Base-by-base conservation (phyloP, 2,888 invertebrate genomes). In the Pachydiplax longipennis region DNA sequence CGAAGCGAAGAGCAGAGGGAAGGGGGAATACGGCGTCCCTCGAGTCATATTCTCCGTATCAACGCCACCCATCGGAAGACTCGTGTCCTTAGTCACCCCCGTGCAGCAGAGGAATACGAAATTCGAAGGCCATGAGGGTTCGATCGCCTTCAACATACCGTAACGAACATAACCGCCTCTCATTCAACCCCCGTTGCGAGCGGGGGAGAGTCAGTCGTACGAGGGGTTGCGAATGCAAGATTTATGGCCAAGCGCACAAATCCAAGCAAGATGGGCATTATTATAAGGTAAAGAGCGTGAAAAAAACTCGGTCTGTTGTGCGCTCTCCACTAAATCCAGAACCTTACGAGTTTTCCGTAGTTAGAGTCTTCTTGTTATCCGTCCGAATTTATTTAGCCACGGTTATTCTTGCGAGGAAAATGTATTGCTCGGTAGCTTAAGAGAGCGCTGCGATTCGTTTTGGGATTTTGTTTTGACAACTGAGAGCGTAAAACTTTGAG, bases 171-270 rank as follows among this genome's bases (percentile, higher is more conserved):
- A 65, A 65, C 65, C 22, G 22, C 65, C 65, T 22, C 65, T 22
- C 5, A 8, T 25, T 22, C 65, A 5, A 18, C 61, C 61, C 61
- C 58, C 37, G 37, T 37, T 37, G 37, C 37, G 5, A 5, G 37
- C 37, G 44, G 44, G 44, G 44, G 44, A 44, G 44, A 44, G 44
- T 37, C 37, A 44, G 44, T 37, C 37, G 37, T 5, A 40, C 48
- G 10, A 25, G 44, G n/a, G 82, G 48, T 48, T 35, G 82, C n/a
- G 48, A 10, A 61, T 61, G 73, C 25, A 31, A 58, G 83, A 83
- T 83, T 83, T 83, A 83, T 83, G 58, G 53, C 48, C 48, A 18
- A 58, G 10, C 83, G 58, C 83, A 58, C 83, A 83, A 83, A 83
- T 83, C 83, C 83, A 13, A 73, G 73, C 73, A 25, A 25, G 31